Evolutionary conservation across 2,888 invertebrate species (phyloP).

Genomic region (Cryptus viduatorius): DNA sequence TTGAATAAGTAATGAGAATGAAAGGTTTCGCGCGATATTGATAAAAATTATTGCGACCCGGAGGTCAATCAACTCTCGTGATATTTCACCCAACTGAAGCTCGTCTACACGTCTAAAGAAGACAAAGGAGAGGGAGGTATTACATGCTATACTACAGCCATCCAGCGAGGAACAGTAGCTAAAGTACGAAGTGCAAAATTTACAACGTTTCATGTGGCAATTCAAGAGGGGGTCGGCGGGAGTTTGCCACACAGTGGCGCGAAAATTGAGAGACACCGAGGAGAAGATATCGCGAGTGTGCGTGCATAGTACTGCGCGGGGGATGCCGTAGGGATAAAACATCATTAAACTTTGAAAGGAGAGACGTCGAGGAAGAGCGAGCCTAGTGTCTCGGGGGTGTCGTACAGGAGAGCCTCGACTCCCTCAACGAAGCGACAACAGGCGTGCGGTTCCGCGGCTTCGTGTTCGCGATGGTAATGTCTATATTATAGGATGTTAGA

Average conservation of each 20-base stretch:
- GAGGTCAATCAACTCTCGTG: not conserved
- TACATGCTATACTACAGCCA: not conserved
- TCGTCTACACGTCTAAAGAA: not conserved
- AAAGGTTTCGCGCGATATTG: not conserved
- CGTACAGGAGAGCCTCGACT: constrained; percentile 34
- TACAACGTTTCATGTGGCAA: constrained; percentile 40
- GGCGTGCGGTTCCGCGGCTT: constrained; percentile 2
- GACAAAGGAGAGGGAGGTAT: not conserved
- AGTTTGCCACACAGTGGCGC: constrained; percentile 17
- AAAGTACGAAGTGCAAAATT: constrained; percentile 61
- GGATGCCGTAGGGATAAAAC: constrained; percentile 68
- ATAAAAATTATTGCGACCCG: not conserved
- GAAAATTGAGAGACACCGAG: constrained; percentile 52
- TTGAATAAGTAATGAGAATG: not conserved
- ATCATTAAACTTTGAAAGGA: constrained; percentile 72
- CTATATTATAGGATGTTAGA: not conserved
- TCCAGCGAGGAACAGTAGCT: constrained; percentile 17
- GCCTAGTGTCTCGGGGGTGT: constrained; percentile 64
- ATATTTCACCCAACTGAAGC: not conserved
- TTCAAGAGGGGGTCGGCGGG: constrained; percentile 28
- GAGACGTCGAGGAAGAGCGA: constrained; percentile 40
- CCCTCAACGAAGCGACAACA: constrained; percentile 35
- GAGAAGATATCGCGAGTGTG: constrained; percentile 9
- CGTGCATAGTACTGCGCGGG: constrained; percentile 19
- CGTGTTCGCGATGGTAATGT: constrained; percentile 14